These are phyloP conservation scores for Gallinago nigripennis DNA, from an alignment of 2,797 vertebrate genomes.

Conservation along the genomic window DNA sequence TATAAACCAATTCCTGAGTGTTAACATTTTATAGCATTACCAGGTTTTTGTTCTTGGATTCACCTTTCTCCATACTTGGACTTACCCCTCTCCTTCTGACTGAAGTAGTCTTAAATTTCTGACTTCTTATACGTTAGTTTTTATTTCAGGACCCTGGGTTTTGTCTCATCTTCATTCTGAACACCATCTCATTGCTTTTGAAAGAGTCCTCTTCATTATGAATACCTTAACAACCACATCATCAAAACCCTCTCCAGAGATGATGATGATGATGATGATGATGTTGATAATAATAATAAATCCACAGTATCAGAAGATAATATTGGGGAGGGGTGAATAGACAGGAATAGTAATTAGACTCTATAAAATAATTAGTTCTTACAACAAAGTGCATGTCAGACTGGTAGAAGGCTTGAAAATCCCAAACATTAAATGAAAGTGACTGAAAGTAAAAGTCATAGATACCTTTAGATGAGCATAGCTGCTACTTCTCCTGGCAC, in stretches of 20 bases:
- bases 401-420: background rate
- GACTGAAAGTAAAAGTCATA: background rate
- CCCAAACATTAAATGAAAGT: background rate
- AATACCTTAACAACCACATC: background rate
- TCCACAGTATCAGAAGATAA: background rate
- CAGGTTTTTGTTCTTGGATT: background rate
- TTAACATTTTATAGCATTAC: background rate
- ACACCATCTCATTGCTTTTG: background rate
- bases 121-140: background rate
- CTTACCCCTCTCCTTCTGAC: background rate
- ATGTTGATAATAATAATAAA: background rate
- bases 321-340: background rate
- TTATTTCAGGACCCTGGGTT: background rate
- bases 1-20: background rate
- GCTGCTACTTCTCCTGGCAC: background rate
- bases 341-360: background rate
- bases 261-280: background rate
- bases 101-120: background rate
- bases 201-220: background rate
- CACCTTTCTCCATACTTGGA: background rate
- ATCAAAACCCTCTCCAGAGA: background rate
- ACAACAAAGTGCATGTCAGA: background rate
- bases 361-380: background rate
- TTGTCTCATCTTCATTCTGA: background rate
- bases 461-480: background rate